Conservation (phyloP, 2,888 invertebrate species). For the Eretmocerus hayati region DNA sequence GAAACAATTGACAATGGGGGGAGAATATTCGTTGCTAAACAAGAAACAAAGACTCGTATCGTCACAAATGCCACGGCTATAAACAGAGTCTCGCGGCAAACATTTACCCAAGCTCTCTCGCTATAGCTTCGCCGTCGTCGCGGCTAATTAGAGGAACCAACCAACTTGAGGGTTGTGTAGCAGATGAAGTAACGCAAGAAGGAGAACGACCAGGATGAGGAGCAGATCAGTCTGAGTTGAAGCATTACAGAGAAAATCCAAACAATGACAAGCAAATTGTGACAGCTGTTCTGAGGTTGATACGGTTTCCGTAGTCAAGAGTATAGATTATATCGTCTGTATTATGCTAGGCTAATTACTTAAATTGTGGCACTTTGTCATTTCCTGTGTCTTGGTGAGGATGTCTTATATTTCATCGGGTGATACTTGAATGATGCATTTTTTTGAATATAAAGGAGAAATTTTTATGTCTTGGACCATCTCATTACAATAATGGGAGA, state of each 20-base stretch:
- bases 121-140: slow-evolving; percentile 10
- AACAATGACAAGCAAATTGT: background rate
- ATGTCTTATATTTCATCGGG: too few relatives aligned
- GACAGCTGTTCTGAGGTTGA: too few relatives aligned
- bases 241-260: background rate
- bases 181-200: background rate
- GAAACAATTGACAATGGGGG: slow-evolving; percentile 8
- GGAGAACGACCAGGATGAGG: background rate
- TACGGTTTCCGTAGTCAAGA: too few relatives aligned
- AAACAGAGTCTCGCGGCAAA: slow-evolving; percentile 16
- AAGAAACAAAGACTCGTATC: slow-evolving; percentile 9
- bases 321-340: too few relatives aligned
- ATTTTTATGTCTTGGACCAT: too few relatives aligned
- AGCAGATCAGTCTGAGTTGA: background rate
- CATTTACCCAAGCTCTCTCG: slow-evolving; percentile 17
- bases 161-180: slow-evolving; percentile 2
- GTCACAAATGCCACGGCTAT: slow-evolving; percentile 3
- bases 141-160: slow-evolving; percentile 19
- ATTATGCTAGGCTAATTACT: too few relatives aligned
- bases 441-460: too few relatives aligned
- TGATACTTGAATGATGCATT: too few relatives aligned
- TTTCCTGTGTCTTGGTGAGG: too few relatives aligned
- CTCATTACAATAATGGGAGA: too few relatives aligned
- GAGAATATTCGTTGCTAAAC: slow-evolving; percentile 13
- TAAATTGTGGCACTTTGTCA: too few relatives aligned